Base-by-base conservation (phyloP, 2,113 vertebrate species). In the Prunella himalayana region DNA sequence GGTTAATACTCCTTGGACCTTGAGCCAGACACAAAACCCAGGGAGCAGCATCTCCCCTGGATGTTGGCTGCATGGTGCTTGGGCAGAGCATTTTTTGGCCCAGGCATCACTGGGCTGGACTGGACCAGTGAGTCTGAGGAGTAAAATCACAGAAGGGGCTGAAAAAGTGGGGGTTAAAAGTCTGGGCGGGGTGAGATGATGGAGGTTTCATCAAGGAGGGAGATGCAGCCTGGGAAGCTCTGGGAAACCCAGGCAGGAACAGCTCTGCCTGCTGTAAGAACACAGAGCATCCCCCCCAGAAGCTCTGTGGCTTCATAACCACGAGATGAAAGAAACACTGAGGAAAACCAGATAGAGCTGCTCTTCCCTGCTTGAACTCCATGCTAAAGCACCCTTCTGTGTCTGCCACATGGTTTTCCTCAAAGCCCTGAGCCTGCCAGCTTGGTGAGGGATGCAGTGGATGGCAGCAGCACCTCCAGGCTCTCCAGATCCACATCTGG, bases 1-100 rank as follows among this genome's bases (percentile, higher is more conserved):
- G 17, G 6, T 49, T 51, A 12, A 27, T 59, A 9, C 37, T 47
- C 14, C 11, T 11, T 27, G 47, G n/a, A n/a, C 28, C 59, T 78
- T 6, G 10, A 66, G 16, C 7, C 45, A 6, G 59, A 18, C 41
- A n/a, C 50, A 30, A 61, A 83, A 1, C 4, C 30, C 50, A 7
- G 50, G 0, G 11, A 69, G 60, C n/a, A 82, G 37, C 65, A 10
- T 37, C 60, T 39, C 64, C 44, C 9, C 45, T 35, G 86, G 61
- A 1, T 35, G 19, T 2, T 53, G 77, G 47, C 31, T 42, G 17
- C 24, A 11, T 1, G 0, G 10, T 5, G 7, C 20, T 41, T 28
- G 11, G 18, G 35, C 0, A 13, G 56, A 50, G 54, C 7, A 7
- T 37, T n/a, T 68, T 79, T 41, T 76, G 41, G 54, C 25, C 22